Percentiles rank a stretch among this genome's conserved stretches.
Evolutionary conservation across 2,113 vertebrate species (phyloP).

Genomic region (Penelope pileata): DNA sequence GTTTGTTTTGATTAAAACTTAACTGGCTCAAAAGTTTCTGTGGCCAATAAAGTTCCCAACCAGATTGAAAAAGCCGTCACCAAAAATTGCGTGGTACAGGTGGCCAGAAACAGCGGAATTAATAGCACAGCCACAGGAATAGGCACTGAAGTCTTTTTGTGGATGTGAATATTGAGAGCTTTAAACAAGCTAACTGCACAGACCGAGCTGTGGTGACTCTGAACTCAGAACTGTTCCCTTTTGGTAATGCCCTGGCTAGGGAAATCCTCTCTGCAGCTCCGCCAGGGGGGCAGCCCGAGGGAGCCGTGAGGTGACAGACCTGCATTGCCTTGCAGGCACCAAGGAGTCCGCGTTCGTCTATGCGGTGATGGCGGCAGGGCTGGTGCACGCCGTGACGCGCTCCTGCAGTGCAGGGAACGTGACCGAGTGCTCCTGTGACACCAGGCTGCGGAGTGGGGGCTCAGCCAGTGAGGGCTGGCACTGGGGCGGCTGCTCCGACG

Average conservation of each 20-base stretch:
- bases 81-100: not conserved
- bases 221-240: not conserved
- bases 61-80: not conserved
- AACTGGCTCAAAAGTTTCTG: not conserved
- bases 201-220: not conserved
- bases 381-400: constrained; percentile 91
- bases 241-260: not conserved
- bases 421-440: constrained; percentile 92
- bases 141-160: not conserved
- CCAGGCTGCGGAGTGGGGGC: constrained; percentile 77
- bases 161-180: not conserved
- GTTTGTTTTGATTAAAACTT: not conserved
- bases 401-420: constrained; percentile 92
- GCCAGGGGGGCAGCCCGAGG: not conserved
- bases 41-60: not conserved
- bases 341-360: constrained; percentile 93
- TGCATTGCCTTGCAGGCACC: constrained; percentile 82
- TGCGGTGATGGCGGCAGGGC: constrained; percentile 88
- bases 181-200: not conserved
- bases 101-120: not conserved
- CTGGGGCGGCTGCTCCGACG: constrained; percentile 96
- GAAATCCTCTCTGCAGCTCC: not conserved
- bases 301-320: accelerated
- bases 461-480: constrained; percentile 88
- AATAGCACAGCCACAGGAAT: not conserved